Conservation (phyloP, 2,113 vertebrate genomes). For the Parus major region DNA sequence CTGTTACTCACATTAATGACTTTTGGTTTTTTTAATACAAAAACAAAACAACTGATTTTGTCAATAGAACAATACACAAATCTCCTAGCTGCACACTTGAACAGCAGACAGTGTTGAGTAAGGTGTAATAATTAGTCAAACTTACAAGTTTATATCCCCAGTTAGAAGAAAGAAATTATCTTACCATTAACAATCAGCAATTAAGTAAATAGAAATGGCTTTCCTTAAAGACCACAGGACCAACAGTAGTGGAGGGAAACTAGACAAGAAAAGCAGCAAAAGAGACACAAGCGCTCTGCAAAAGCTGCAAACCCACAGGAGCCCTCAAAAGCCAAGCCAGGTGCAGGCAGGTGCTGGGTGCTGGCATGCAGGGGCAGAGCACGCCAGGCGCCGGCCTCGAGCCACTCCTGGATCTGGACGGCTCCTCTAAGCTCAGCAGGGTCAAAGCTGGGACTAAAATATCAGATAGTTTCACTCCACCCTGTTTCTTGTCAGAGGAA, state of each 20-base stretch:
- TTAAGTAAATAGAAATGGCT: background rate
- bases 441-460: background rate
- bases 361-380: background rate
- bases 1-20: background rate
- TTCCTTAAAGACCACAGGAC: background rate
- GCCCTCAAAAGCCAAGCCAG: fast-evolving
- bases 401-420: fast-evolving
- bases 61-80: background rate
- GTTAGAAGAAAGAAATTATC: background rate
- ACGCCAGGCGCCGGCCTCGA: fast-evolving
- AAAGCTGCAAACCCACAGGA: background rate
- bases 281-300: fast-evolving
- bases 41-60: background rate
- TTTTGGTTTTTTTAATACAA: background rate
- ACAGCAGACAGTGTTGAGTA: background rate
- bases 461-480: background rate
- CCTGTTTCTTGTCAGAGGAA: background rate
- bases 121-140: background rate
- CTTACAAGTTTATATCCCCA: background rate
- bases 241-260: background rate
- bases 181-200: background rate
- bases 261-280: background rate
- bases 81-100: background rate
- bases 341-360: fast-evolving
- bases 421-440: background rate